Evolutionary conservation across 2,888 invertebrate genomes (phyloP), one percentile per base, ranked within the genome.

Genomic region (Drosophila atroscutellata): DNA sequence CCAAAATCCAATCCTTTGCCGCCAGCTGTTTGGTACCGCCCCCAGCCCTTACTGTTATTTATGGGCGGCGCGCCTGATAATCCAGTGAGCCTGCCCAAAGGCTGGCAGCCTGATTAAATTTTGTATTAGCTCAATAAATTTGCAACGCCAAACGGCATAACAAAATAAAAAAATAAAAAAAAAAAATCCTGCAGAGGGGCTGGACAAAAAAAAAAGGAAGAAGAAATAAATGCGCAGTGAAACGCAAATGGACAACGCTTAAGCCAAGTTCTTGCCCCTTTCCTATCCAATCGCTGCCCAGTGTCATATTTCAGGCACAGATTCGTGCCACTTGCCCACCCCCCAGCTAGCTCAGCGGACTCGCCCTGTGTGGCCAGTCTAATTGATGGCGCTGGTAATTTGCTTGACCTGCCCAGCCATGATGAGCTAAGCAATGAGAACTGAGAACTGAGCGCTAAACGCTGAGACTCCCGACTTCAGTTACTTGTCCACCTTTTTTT

Each of bases 111-210:
- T 89, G 89, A 86, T 86, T 86, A 89, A 86, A 89, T 86, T 89
- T 80, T 84, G 85, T 89, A 86, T 86, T 89, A 89, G 85, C 88
- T 77, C 89, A 86, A 86, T 86, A 86, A 86, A 86, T 86, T 86
- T 80, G 73, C 81, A 81, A 69, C 56, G 75, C 63, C 79, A 78
- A 81, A 69, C 49, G 67, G 57, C 66, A 73, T 63, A 55, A 75
- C 52, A 50, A 15, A 55, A 64, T 57, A 49, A 45, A 54, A 47
- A 51, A 13, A 30, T 11, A 15, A 20, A 13, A 32, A 24, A 34
- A 28, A 24, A n/a, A 49, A 34, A 9, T 30, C 24, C 2, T n/a
- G 15, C 26, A 3, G n/a, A 54, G 18, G 32, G 18, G 47, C n/a
- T 20, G 24, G 8, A 13, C 45, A 55, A 18, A 26, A 34, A 32